Conservation (phyloP, 2,113 vertebrate species). For the Rhombomys opimus region DNA sequence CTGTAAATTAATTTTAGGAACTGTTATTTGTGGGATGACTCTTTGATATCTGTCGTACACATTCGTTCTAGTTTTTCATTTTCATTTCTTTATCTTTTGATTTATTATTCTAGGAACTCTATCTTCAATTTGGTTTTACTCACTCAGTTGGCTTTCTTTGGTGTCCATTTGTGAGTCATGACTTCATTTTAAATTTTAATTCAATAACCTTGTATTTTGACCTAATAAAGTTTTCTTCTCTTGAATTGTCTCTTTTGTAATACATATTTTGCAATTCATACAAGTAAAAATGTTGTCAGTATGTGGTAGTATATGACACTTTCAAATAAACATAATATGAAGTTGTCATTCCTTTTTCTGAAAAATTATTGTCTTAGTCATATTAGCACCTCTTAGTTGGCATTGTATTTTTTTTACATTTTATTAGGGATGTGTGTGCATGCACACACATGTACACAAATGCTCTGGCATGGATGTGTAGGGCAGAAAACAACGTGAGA, state of each 20-base stretch:
- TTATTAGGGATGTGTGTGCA: background rate
- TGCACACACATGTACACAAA: background rate
- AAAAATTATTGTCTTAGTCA: background rate
- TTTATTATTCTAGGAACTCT: slow-evolving; percentile 76
- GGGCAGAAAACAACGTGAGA: background rate
- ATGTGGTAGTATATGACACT: background rate
- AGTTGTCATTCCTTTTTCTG: background rate
- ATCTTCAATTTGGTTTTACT: slow-evolving; percentile 62
- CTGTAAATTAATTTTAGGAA: slow-evolving; percentile 51
- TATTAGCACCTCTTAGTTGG: background rate
- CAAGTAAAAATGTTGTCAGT: background rate
- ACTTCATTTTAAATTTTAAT: slow-evolving; percentile 44
- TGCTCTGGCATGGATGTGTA: background rate
- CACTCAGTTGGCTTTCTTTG: slow-evolving; percentile 55
- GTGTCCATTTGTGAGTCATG: background rate
- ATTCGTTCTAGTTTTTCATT: slow-evolving; percentile 68
- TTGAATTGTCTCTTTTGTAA: slow-evolving; percentile 6
- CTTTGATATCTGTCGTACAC: slow-evolving; percentile 55
- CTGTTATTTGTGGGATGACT: background rate
- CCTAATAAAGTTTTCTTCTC: background rate
- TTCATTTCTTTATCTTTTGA: slow-evolving; percentile 69
- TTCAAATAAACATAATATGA: slow-evolving; percentile 19
- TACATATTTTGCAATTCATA: slow-evolving; percentile 7
- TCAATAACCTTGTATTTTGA: background rate
- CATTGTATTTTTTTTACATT: background rate